Evolutionary conservation across 2,113 vertebrate genomes (phyloP).

Genomic region (Thermophis baileyi): DNA sequence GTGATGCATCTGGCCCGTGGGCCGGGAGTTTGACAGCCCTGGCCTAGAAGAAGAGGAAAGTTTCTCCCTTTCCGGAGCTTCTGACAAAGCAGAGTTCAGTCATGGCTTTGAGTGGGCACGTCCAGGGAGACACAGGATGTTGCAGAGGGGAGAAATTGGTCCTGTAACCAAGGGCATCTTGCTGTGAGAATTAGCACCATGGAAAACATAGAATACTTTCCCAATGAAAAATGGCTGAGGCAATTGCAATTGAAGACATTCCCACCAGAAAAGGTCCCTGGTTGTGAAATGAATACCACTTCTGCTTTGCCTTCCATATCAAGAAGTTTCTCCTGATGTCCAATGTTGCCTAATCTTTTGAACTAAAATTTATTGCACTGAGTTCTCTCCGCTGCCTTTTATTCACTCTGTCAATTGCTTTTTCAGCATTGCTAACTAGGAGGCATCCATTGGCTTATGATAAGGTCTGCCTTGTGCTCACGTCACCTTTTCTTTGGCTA

Average conservation of each 20-base stretch:
- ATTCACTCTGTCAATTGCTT: slow-evolving; percentile 7
- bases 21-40: no score
- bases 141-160: neutral
- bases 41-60: neutral
- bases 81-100: neutral
- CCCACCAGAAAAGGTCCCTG: neutral
- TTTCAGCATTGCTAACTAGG: slow-evolving; percentile 1
- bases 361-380: neutral
- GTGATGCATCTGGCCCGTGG: no score
- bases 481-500: slow-evolving; percentile 32
- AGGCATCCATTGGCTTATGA: slow-evolving; percentile 5
- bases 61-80: neutral
- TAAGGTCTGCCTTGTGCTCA: neutral
- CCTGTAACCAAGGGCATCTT: neutral
- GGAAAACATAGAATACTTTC: neutral
- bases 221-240: neutral
- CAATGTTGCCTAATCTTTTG: neutral
- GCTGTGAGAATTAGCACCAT: neutral
- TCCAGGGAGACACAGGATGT: neutral
- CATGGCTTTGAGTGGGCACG: neutral
- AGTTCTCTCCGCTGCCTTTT: neutral
- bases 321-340: neutral
- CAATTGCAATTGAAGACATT: neutral
- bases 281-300: neutral
- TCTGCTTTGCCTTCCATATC: neutral